A percentile compares a stretch with the other conserved stretches of the same genome.
These are phyloP conservation scores for Argyresthia goedartella DNA, from an alignment of 2,888 invertebrate genomes.

Conservation along the genomic window DNA sequence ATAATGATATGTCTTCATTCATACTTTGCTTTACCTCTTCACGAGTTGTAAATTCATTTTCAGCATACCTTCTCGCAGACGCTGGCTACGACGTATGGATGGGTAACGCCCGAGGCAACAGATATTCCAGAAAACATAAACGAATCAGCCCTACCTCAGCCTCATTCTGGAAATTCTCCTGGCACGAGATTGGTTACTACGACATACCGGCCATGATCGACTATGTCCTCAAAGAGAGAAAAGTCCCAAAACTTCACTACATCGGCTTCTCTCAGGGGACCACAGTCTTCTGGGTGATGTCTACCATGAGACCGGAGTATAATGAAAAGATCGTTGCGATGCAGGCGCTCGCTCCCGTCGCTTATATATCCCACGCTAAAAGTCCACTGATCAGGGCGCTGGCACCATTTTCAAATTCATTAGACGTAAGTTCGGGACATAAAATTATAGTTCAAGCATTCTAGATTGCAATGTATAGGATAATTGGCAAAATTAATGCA, in stretches of 20 bases:
- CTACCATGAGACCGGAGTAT: constrained; percentile 67
- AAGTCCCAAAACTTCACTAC: constrained; percentile 68
- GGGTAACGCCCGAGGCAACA: constrained; percentile 85
- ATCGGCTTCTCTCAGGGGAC: constrained; percentile 82
- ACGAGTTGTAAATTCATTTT: too few relatives aligned
- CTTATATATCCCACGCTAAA: constrained; percentile 53
- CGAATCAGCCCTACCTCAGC: constrained; percentile 30
- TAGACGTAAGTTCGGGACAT: constrained; percentile 60
- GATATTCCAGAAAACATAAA: constrained; percentile 73
- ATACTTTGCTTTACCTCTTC: too few relatives aligned
- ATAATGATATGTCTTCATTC: not conserved
- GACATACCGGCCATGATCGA: constrained; percentile 50
- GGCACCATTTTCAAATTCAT: constrained; percentile 47
- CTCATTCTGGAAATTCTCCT: constrained; percentile 45
- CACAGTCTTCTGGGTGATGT: constrained; percentile 73
- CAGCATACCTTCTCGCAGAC: constrained; percentile 77
- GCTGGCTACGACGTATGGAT: constrained; percentile 84
- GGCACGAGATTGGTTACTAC: constrained; percentile 41
- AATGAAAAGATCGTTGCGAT: constrained; percentile 70
- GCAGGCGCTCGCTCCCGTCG: constrained; percentile 74
- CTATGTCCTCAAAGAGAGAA: constrained; percentile 30
- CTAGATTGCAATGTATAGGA: too few relatives aligned
- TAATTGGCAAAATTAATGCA: too few relatives aligned
- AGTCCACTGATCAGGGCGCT: constrained; percentile 63
- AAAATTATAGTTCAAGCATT: too few relatives aligned